Conservation (phyloP, 2,888 invertebrate genomes). For the Melanophora roralis region DNA sequence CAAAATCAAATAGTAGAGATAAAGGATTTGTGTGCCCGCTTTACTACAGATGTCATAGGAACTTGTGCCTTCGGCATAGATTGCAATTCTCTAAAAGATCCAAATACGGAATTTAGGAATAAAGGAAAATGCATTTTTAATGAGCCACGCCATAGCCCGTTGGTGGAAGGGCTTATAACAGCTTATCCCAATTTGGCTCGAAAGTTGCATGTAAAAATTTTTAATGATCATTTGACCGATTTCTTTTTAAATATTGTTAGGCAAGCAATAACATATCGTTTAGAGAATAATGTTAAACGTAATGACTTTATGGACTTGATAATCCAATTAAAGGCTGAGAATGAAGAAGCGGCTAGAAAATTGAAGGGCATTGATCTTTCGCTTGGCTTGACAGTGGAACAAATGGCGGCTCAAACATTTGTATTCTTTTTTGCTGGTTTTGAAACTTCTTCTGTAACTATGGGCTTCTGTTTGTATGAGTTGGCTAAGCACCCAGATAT, state of each 20-base stretch:
- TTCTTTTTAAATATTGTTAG: conserved; percentile 74
- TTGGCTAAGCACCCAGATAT: conserved; percentile 77
- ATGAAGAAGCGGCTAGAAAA: conserved; percentile 39
- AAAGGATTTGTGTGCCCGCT: conserved; percentile 76
- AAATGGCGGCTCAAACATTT: conserved; percentile 79
- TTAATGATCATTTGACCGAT: conserved; percentile 64
- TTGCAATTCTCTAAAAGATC: conserved; percentile 76
- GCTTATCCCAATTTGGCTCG: conserved; percentile 60
- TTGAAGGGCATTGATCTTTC: conserved; percentile 65
- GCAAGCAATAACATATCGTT: conserved; percentile 51
- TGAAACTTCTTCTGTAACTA: conserved; percentile 78
- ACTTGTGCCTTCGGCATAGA: conserved; percentile 78
- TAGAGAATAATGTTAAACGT: conserved; percentile 72
- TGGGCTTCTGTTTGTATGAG: conserved; percentile 78
- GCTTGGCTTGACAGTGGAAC: conserved; percentile 70
- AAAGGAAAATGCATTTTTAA: conserved; percentile 64
- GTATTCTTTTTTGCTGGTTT: conserved; percentile 79
- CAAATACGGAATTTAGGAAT: conserved; percentile 72
- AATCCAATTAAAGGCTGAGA: conserved; percentile 77
- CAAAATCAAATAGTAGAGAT: conserved; percentile 73
- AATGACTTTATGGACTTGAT: conserved; percentile 80
- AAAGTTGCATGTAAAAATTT: conserved; percentile 54
- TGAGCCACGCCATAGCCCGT: conserved; percentile 51
- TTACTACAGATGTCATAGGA: conserved; percentile 79
- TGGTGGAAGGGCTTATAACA: conserved; percentile 49